Evolutionary conservation across 2,113 vertebrate species (phyloP), one percentile per base, ranked within the genome.

Genomic region (Entosphenus tridentatus): DNA sequence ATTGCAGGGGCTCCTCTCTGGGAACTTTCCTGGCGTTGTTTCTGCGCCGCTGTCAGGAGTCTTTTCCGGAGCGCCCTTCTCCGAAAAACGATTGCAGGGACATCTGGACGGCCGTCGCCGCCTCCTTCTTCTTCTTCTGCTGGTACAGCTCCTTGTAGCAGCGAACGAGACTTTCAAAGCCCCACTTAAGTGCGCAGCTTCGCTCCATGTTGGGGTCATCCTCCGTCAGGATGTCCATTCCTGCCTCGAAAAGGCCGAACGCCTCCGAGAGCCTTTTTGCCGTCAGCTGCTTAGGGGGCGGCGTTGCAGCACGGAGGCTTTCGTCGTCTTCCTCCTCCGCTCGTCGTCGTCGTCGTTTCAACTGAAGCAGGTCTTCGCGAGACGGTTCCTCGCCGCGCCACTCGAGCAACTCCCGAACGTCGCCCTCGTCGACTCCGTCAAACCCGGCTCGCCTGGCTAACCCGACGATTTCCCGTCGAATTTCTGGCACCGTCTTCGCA

Each of bases 361-460:
- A n/a, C 67, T 68, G 11, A 11, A 12, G 10, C 67, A 68, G n/a
- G 11, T 68, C 67, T 16, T 68, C 67, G n/a, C 9, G 10, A 12
- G 67, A 12, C 55, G 55, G 10, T 3, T 16, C 67, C 11, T 68
- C 67, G 12, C 67, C 9, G 55, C 9, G n/a, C 12, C 11, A 68
- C 11, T 68, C 11, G 11, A 68, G 67, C n/a, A 10, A 16, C n/a
- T 68, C 59, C 59, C 17, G 59, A 14, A 68, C 68, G 39, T 68
- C 68, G 39, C 21, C 68, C 21, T 68, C 14, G 56, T 69, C 68
- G 16, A 69, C 68, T 69, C 56, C 39, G 12, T 69, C 68, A 12
- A 69, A 55, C 3, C 68, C 68, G 56, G 54, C 54, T 56, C 56
- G 21, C 12, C 12, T 55, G 10, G 14, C 68, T 12, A 69, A 2